Base-by-base conservation (phyloP, 2,797 vertebrate genomes). In the Epinephelus awoara region DNA sequence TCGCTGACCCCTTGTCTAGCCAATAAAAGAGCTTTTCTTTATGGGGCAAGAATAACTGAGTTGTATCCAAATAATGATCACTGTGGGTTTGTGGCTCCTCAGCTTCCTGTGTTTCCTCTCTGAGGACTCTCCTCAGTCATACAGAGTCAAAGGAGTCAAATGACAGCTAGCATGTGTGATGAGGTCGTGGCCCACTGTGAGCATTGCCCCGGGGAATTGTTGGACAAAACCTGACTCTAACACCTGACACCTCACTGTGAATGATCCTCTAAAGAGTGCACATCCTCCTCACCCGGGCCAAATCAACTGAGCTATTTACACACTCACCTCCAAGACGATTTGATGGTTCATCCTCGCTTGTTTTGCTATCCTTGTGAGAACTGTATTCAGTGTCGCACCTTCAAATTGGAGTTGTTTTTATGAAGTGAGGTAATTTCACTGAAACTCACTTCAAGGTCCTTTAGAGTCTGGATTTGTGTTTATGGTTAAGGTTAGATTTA, bases 201-300 rank as follows among this genome's bases (percentile, higher is more conserved):
- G 64, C 23, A 5, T 49, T 29, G 72, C 73, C 62, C 66, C 42
- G 2, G 70, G 77, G 85, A 72, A 55, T 27, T 64, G 68, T 23
- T 47, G 70, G 57, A 87, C 71, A 85, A 90, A 88, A 84, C 74
- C 56, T 0, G 6, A 72, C 17, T 77, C 65, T 23, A 75, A 85
- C 84, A 87, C 75, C 84, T 88, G 85, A 90, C 91, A 93, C 89
- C 79, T 92, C 83, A 12, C 79, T 80, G 91, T 79, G 81, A 94
- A 92, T 62, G 76, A 85, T 80, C 82, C 72, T 70, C 57, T 85
- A 76, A 92, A 86, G 74, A 88, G 77, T 10, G 64, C 49, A 75
- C 84, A 79, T 87, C 88, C 86, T 89, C 73, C 79, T 72, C 62
- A 73, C 54, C 46, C 50, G 18, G 57, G 27, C 44, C 68, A 85